Evolutionary conservation across 2,797 vertebrate genomes (phyloP).

Genomic region (Peromyscus melanophrys): DNA sequence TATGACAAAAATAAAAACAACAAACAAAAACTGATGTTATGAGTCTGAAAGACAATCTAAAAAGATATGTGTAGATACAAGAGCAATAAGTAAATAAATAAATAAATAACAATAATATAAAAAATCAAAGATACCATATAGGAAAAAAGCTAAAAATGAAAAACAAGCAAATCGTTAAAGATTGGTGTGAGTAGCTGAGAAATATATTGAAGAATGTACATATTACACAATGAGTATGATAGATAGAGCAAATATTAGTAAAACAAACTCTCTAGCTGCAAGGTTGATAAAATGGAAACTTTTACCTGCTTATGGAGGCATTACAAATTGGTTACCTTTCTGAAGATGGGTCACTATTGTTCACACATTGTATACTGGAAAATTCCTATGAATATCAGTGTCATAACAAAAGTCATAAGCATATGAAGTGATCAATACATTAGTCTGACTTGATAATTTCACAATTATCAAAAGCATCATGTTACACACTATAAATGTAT

Average conservation of each 20-base stretch:
- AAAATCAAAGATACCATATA: not conserved
- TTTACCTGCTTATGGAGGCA: not conserved
- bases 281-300: slow-evolving; percentile 19
- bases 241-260: not conserved
- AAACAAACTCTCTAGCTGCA: not conserved
- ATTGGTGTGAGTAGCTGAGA: not conserved
- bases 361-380: not conserved
- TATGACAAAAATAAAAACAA: not conserved
- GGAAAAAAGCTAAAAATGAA: not conserved
- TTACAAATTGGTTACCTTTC: not conserved
- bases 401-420: not conserved
- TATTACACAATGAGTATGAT: not conserved
- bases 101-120: not conserved
- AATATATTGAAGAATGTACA: not conserved
- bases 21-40: not conserved
- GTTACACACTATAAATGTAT: not conserved
- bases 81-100: not conserved
- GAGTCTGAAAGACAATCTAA: not conserved
- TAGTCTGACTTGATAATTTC: not conserved
- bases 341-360: not conserved
- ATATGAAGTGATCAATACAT: not conserved
- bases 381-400: not conserved
- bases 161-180: not conserved
- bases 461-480: not conserved
- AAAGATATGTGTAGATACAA: not conserved